phyloP scores from a whole-genome alignment of 2,888 invertebrate genomes.

The Nemotelus pantherinus region DNA sequence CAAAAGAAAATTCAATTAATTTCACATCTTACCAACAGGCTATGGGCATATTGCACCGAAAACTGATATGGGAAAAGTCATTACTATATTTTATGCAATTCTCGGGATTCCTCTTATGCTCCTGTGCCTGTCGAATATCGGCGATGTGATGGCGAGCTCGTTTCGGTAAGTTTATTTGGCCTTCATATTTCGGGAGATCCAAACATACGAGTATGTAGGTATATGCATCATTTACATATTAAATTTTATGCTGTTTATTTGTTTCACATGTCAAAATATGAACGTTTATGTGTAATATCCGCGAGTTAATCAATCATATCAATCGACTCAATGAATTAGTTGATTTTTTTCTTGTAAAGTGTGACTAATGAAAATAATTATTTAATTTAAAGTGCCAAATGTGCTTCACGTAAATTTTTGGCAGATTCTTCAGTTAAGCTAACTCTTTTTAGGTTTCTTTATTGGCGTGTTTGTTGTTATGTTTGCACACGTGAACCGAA shows the following conservation, averaged over 20 bases:
- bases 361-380: not conserved
- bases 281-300: too few species aligned
- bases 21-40: slow-evolving; percentile 67
- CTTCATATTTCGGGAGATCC: not conserved
- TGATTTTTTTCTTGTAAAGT: too few species aligned
- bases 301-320: too few species aligned
- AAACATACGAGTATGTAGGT: not conserved
- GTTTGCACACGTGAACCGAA: slow-evolving; percentile 84
- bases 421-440: not conserved
- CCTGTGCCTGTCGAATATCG: slow-evolving; percentile 91
- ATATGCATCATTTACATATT: not conserved
- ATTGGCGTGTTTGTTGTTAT: slow-evolving; percentile 92
- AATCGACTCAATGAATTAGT: too few species aligned
- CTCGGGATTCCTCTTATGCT: slow-evolving; percentile 95
- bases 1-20: not conserved
- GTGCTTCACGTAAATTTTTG: not conserved
- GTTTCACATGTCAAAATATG: too few species aligned
- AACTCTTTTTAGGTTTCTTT: slow-evolving; percentile 74
- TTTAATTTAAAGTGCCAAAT: not conserved
- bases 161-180: slow-evolving; percentile 70
- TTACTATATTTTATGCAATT: slow-evolving; percentile 95
- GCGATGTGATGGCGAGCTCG: slow-evolving; percentile 92
- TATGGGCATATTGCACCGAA: slow-evolving; percentile 96
- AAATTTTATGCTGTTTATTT: not conserved
- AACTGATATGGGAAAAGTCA: slow-evolving; percentile 91